phyloP scores from a whole-genome alignment of 2,113 vertebrate genomes.

The Uropsilus gracilis region DNA sequence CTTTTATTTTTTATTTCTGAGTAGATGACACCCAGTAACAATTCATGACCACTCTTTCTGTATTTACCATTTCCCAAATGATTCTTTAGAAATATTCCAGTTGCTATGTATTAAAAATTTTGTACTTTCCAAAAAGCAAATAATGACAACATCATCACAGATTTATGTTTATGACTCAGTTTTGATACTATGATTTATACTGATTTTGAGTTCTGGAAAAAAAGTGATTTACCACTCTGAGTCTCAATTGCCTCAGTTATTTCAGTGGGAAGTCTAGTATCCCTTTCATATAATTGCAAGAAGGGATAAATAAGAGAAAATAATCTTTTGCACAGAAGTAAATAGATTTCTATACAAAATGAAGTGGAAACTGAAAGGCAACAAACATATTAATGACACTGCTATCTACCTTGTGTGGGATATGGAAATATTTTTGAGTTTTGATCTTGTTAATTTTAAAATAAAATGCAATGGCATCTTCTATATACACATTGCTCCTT shows the following conservation, averaged over 20 bases:
- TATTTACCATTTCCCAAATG: neutral
- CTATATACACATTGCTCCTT: neutral
- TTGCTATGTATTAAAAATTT: neutral
- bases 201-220: neutral
- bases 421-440: neutral
- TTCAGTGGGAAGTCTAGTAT: neutral
- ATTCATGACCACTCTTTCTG: neutral
- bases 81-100: neutral
- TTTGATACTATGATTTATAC: neutral
- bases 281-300: neutral
- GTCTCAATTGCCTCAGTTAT: neutral
- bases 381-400: neutral
- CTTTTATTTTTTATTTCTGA: slow-evolving; percentile 44
- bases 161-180: neutral
- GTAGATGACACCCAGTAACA: neutral
- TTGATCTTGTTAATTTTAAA: neutral
- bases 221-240: neutral
- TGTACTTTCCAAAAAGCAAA: neutral
- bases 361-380: neutral
- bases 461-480: neutral
- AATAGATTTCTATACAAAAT: neutral
- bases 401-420: neutral
- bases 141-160: neutral
- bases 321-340: neutral
- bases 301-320: neutral